These are phyloP conservation scores for Drosophila nebulosa DNA, from an alignment of 1,140 invertebrate species.

Conservation along the genomic window DNA sequence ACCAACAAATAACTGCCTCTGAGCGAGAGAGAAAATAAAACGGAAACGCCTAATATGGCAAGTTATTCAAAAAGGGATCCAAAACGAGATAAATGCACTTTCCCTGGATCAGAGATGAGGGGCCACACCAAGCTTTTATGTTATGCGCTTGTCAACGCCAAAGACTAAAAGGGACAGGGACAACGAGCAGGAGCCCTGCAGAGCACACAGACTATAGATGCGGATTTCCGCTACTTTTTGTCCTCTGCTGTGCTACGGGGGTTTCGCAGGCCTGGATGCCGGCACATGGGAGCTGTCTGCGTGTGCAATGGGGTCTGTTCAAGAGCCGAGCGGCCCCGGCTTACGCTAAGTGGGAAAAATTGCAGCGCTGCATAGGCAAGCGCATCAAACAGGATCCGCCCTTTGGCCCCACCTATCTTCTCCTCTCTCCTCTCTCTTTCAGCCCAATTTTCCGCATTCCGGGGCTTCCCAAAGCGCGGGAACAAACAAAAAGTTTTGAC, in stretches of 20 bases:
- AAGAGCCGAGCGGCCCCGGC: constrained; percentile 27
- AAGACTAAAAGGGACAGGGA: constrained; percentile 78
- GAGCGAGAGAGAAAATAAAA: constrained; percentile 37
- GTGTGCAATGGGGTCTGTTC: constrained; percentile 46
- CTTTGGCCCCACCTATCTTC: not conserved
- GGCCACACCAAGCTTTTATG: constrained; percentile 33
- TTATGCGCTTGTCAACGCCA: constrained; percentile 70
- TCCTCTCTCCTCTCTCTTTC: constrained; percentile 39
- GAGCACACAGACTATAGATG: not conserved
- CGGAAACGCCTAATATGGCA: constrained; percentile 69
- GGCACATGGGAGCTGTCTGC: constrained; percentile 72
- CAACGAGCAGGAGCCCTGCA: constrained; percentile 36
- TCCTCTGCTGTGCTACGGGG: not conserved
- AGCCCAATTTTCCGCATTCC: constrained; percentile 72
- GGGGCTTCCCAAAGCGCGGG: constrained; percentile 13
- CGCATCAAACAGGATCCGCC: constrained; percentile 61
- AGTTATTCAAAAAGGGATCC: constrained; percentile 76
- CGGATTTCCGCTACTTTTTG: too few species aligned
- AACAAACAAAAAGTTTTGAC: constrained; percentile 66
- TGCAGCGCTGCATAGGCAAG: constrained; percentile 46
- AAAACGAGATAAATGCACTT: constrained; percentile 70
- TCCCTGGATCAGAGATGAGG: constrained; percentile 1
- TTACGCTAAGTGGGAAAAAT: constrained; percentile 56
- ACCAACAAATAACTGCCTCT: constrained; percentile 29
- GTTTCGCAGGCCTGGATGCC: constrained; percentile 18